These are phyloP conservation scores for Egretta garzetta DNA, from an alignment of 2,113 vertebrate species.

Conservation along the genomic window DNA sequence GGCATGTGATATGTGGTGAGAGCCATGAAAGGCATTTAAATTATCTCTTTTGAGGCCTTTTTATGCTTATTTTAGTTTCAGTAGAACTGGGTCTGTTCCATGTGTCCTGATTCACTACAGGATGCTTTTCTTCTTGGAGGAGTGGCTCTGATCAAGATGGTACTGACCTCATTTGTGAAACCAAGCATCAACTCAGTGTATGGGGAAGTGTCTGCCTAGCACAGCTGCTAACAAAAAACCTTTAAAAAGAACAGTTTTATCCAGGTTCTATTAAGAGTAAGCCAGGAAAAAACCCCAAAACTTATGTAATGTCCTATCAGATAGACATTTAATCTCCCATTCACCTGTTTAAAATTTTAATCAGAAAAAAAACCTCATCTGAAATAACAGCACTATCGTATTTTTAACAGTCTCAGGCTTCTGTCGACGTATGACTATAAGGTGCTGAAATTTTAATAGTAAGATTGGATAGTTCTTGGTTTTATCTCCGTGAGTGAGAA, in stretches of 20 bases:
- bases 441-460: background rate
- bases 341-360: background rate
- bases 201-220: background rate
- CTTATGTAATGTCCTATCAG: background rate
- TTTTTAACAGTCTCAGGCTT: background rate
- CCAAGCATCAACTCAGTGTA: background rate
- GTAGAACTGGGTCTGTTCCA: conserved; percentile 30
- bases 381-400: background rate
- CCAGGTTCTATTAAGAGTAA: background rate
- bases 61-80: conserved; percentile 55
- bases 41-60: conserved; percentile 40
- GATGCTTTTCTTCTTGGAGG: background rate
- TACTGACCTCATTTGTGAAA: conserved; percentile 54
- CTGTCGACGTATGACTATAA: background rate
- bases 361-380: background rate
- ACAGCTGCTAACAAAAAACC: background rate
- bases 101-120: conserved; percentile 49
- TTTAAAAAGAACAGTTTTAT: background rate
- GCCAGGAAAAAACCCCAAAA: background rate
- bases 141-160: conserved; percentile 51
- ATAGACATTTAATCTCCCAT: background rate
- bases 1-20: background rate
- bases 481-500: background rate
- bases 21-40: conserved; percentile 44
- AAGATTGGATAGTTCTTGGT: background rate